phyloP scores from a whole-genome alignment of 2,888 invertebrate species.

The Hirtodrosophila alboralis region DNA sequence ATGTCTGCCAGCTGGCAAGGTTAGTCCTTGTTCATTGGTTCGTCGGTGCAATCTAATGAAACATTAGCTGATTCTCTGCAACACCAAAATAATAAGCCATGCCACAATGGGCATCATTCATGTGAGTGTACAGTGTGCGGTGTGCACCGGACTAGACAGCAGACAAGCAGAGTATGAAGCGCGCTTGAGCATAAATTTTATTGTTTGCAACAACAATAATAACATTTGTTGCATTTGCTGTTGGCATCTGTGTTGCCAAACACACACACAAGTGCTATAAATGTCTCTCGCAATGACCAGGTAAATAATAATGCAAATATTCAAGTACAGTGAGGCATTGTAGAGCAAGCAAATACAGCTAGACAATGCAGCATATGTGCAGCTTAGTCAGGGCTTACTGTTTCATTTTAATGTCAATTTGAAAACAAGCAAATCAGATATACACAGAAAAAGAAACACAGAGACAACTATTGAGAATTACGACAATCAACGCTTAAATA shows the following conservation, averaged over 20 bases:
- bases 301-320: constrained; percentile 32
- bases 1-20: constrained; percentile 21
- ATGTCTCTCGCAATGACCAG: constrained; percentile 23
- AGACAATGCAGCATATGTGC: constrained; percentile 3
- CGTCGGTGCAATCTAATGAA: constrained; percentile 56
- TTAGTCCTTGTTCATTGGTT: constrained; percentile 11
- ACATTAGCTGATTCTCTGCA: constrained; percentile 53
- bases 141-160: constrained; percentile 8
- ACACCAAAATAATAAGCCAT: constrained; percentile 23
- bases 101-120: constrained; percentile 28
- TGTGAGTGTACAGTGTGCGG: too few relatives aligned
- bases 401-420: constrained; percentile 7
- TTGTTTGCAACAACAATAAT: constrained; percentile 36
- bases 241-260: constrained; percentile 27
- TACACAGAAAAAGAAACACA: neutral
- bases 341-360: neutral
- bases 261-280: constrained; percentile 31
- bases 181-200: constrained; percentile 53
- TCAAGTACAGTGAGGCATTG: constrained; percentile 14
- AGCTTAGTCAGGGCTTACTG: constrained; percentile 16
- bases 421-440: constrained; percentile 7
- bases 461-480: constrained; percentile 19
- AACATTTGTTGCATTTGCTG: constrained; percentile 24
- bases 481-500: too few relatives aligned
- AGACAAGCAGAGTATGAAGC: constrained; percentile 18